Percentiles rank a stretch among this genome's conserved stretches.
Conservation (phyloP, 2,888 invertebrate genomes). For the Phalera bucephala region DNA sequence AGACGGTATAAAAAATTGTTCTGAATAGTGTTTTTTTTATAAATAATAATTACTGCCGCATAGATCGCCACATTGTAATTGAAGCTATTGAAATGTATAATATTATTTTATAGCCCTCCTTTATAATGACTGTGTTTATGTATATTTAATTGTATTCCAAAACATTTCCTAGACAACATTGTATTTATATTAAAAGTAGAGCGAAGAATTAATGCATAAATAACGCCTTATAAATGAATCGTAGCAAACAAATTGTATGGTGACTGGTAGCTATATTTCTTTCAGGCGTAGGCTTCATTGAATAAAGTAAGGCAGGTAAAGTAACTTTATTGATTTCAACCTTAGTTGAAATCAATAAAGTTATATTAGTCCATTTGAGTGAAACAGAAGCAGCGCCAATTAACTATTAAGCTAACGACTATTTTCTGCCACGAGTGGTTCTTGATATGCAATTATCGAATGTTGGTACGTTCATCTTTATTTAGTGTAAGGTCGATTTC, state of each 20-base stretch:
- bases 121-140: not conserved
- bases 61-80: no score
- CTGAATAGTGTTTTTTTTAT: no score
- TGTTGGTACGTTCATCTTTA: not conserved
- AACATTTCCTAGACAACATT: not conserved
- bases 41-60: no score
- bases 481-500: no score
- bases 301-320: constrained; percentile 1
- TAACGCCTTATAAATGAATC: constrained; percentile 24
- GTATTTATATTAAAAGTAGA: not conserved
- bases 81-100: no score
- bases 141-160: not conserved
- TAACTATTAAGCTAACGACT: not conserved
- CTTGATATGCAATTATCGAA: not conserved
- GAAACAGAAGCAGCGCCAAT: not conserved
- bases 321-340: constrained; percentile 5
- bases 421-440: not conserved
- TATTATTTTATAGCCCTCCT: not conserved
- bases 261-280: constrained; percentile 19
- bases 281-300: constrained; percentile 16
- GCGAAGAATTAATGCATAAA: not conserved
- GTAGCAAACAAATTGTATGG: constrained; percentile 17
- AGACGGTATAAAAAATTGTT: no score
- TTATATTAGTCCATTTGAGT: constrained; percentile 2
- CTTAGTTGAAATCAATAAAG: no score